Evolutionary conservation across 2,113 vertebrate species (phyloP).

Genomic region (Eidolon helvum): DNA sequence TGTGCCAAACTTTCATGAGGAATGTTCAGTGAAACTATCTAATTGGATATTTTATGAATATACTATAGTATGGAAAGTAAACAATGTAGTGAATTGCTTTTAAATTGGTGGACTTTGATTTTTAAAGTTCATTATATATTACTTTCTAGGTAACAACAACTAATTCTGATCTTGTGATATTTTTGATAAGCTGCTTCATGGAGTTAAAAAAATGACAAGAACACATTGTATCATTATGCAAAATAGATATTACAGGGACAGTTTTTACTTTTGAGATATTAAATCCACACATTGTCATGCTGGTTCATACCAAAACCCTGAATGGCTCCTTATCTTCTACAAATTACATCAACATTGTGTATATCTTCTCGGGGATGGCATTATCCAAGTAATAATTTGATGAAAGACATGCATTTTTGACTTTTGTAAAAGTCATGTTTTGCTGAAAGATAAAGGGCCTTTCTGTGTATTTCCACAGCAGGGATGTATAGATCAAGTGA

Average conservation of each 20-base stretch:
- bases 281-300: background rate
- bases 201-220: background rate
- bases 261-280: background rate
- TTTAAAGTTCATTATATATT: background rate
- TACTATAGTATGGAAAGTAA: background rate
- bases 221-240: background rate
- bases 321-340: background rate
- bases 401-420: background rate
- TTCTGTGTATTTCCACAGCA: background rate
- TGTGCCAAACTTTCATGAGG: slow-evolving; percentile 35
- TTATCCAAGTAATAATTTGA: background rate
- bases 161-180: slow-evolving; percentile 11
- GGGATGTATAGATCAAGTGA: background rate
- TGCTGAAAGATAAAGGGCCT: background rate
- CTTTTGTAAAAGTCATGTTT: background rate
- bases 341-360: background rate
- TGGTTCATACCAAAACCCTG: background rate
- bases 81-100: slow-evolving; percentile 35
- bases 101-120: background rate
- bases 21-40: slow-evolving; percentile 38
- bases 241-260: background rate
- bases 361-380: background rate
- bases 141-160: background rate
- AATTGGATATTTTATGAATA: slow-evolving; percentile 35
- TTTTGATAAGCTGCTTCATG: background rate